Evolutionary conservation across 2,797 vertebrate genomes (phyloP).

Genomic region (Melanitta fusca): DNA sequence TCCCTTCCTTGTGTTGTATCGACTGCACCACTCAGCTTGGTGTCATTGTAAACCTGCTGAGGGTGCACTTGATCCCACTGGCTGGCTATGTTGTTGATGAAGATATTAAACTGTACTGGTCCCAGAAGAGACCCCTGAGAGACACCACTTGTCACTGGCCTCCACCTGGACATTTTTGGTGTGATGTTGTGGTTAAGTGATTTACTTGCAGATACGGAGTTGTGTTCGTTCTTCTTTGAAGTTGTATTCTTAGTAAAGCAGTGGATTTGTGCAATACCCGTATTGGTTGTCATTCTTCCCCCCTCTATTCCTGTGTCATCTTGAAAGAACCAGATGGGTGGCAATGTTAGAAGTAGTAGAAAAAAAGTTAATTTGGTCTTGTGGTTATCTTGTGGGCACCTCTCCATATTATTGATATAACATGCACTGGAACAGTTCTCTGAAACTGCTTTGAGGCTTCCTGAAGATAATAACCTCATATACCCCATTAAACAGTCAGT

Average conservation of each 20-base stretch:
- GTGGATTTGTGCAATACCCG: not conserved
- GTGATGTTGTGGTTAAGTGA: not conserved
- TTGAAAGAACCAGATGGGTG: not conserved
- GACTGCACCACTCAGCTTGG: no score
- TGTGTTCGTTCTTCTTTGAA: not conserved
- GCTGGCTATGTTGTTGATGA: no score
- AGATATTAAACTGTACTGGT: no score
- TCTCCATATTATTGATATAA: not conserved
- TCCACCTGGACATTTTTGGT: not conserved
- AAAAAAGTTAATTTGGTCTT: not conserved
- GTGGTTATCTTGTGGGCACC: not conserved
- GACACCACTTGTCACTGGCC: no score
- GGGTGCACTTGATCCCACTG: no score
- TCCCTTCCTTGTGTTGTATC: no score
- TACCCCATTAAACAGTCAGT: not conserved
- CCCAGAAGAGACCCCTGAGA: no score
- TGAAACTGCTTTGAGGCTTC: not conserved
- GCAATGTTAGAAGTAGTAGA: not conserved
- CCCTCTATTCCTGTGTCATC: not conserved
- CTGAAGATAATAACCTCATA: not conserved
- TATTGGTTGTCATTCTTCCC: not conserved
- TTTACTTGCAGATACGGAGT: not conserved
- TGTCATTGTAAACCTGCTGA: no score
- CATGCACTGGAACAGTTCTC: not conserved
- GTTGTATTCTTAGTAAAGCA: fast-evolving